These are phyloP conservation scores for Quadroppia sp. DNA, from an alignment of 2,888 invertebrate species.

Conservation along the genomic window DNA sequence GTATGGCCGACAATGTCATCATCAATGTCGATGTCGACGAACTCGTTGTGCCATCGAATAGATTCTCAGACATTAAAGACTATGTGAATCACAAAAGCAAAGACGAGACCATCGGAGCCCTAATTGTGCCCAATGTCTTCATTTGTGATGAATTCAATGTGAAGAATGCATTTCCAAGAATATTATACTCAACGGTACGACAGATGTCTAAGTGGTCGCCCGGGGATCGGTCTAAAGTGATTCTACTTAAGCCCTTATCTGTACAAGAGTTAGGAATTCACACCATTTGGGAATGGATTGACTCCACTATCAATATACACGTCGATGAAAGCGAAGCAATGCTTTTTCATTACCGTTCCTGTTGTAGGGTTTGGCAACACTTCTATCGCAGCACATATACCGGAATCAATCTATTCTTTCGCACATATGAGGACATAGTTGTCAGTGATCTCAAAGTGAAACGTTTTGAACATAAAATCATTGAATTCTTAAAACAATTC, in stretches of 20 bases:
- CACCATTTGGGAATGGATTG: background rate
- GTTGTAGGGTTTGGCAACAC: constrained; percentile 18
- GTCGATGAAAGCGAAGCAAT: background rate
- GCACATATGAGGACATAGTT: background rate
- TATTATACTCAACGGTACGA: background rate
- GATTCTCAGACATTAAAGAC: background rate
- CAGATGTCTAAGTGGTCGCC: constrained; percentile 10
- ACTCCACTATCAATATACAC: background rate
- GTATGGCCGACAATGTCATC: background rate
- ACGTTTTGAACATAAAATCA: constrained; percentile 7
- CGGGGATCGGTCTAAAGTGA: constrained; percentile 5
- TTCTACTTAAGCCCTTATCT: background rate
- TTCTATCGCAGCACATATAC: constrained; percentile 2
- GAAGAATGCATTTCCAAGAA: background rate
- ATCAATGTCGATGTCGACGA: constrained; percentile 16
- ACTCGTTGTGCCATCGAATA: constrained; percentile 2
- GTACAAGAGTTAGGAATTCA: constrained; percentile 7
- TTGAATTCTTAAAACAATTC: background rate
- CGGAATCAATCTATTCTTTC: background rate
- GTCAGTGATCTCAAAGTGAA: background rate
- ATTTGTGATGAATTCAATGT: constrained; percentile 3
- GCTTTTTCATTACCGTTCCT: constrained; percentile 3
- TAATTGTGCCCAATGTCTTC: constrained; percentile 9
- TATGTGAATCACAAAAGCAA: background rate
- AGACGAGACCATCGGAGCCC: background rate